Conservation (phyloP, 2,888 invertebrate species). For the Pseudococcus longispinus region DNA sequence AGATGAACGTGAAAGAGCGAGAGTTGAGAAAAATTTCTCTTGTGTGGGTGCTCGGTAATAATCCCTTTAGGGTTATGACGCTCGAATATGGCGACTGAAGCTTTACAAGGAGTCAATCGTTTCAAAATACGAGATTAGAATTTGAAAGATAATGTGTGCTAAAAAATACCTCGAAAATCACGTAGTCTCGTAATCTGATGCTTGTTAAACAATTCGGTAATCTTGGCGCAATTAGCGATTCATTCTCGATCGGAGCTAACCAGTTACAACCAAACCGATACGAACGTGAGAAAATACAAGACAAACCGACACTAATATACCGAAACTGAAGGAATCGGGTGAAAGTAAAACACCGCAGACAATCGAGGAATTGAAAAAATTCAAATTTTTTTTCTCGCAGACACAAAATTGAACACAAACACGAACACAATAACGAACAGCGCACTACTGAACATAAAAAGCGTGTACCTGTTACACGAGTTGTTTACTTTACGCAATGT, state of each 20-base stretch:
- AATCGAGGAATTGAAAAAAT: conserved; percentile 23
- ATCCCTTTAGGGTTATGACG: background rate
- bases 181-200: background rate
- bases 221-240: conserved; percentile 10
- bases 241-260: background rate
- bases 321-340: background rate
- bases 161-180: conserved; percentile 6
- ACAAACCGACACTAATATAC: background rate
- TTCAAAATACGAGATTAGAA: background rate
- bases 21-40: background rate
- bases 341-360: conserved; percentile 3
- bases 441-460: conserved; percentile 18
- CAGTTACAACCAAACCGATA: background rate
- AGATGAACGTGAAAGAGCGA: background rate
- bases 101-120: background rate
- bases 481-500: conserved; percentile 40
- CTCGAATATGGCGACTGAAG: no score
- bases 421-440: conserved; percentile 3
- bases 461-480: conserved; percentile 38
- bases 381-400: background rate
- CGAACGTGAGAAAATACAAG: conserved; percentile 8
- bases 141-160: background rate
- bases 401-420: conserved; percentile 1
- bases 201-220: background rate
- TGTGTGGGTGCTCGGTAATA: background rate